A percentile compares a stretch with the other conserved stretches of the same genome.
These are phyloP conservation scores for Chiridota heheva DNA, from an alignment of 35 echinoderm and acorn worm genomes.

Conservation along the genomic window DNA sequence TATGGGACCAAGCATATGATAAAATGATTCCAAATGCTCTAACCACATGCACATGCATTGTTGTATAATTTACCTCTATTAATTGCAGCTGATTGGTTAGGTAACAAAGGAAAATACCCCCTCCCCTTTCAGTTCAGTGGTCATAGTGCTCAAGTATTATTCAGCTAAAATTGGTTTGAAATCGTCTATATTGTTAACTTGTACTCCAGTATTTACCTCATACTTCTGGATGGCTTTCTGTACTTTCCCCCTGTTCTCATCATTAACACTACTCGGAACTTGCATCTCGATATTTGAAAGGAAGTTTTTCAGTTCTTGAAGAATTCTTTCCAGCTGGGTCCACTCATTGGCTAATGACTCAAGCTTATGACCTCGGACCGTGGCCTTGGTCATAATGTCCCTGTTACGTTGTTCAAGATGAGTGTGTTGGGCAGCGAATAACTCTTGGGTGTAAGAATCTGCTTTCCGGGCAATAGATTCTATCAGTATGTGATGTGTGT, in stretches of 20 bases:
- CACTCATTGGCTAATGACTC: constrained; percentile 86
- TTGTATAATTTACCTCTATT: too few relatives aligned
- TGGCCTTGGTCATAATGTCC: constrained; percentile 66
- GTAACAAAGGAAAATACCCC: too few relatives aligned
- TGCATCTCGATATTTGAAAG: constrained; percentile 81
- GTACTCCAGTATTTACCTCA: constrained; percentile 73
- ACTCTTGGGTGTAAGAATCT: constrained; percentile 77
- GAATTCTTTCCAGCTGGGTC: constrained; percentile 65
- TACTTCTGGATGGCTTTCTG: constrained; percentile 93
- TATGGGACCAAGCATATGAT: too few relatives aligned
- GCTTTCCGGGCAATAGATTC: constrained; percentile 96
- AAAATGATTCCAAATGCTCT: too few relatives aligned
- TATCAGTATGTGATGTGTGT: constrained; percentile 92
- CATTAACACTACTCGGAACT: constrained; percentile 78
- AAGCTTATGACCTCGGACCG: constrained; percentile 69
- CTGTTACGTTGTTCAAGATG: constrained; percentile 76
- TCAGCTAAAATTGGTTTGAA: too few relatives aligned
- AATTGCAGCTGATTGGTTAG: too few relatives aligned
- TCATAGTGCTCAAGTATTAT: too few relatives aligned
- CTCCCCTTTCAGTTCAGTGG: too few relatives aligned
- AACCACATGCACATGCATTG: too few relatives aligned
- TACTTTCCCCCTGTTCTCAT: constrained; percentile 81
- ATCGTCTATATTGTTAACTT: too few relatives aligned
- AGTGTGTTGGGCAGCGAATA: constrained; percentile 65
- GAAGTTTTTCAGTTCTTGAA: constrained; percentile 78